Evolutionary conservation across 2,888 invertebrate genomes (phyloP), one percentile per base, ranked within the genome.

Genomic region (Dynastes maya): DNA sequence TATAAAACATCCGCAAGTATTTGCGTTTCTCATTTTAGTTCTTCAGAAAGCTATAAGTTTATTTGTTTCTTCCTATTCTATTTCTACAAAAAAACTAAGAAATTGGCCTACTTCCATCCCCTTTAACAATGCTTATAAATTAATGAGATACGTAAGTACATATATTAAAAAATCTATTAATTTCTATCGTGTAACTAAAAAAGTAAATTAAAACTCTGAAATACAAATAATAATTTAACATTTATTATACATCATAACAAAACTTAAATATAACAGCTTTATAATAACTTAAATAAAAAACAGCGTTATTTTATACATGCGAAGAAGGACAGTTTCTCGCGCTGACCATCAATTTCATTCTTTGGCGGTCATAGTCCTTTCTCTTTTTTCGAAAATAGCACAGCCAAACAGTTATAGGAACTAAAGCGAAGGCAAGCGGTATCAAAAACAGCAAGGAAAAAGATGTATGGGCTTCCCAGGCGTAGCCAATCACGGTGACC

Each of bases 371-470:
- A 2, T 58, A 16, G 13, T 71, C 72, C 81, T 84, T 85, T 80
- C 83, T 84, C 77, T 84, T 86, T 74, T 83, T 84, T 58, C 83
- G 82, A 76, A 84, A 86, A 81, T 87, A 87, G 78, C 86, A 88
- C 82, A 87, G 82, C 87, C 87, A 88, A 13, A 86, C 84, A 4
- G 83, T 81, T 22, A 87, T 79, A 2, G 87, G 88, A 51, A 85
- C 84, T 74, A 88, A 80, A 32, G 86, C 83, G 75, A 88, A 84
- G 22, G 82, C 82, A 55, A 88, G 78, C 0, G 88, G 88, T 76
- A 88, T 86, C 67, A 87, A 78, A 83, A 88, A 88, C 72, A 88
- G 79, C 76, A 86, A 80, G 1, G 86, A 86, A 80, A 86, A 85
- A 8, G 83, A 84, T 40, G 80, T 82, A 29, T 80, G 79, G 1